Evolutionary conservation across 2,113 vertebrate genomes (phyloP), one percentile per base, ranked within the genome.

Genomic region (Cervus canadensis): DNA sequence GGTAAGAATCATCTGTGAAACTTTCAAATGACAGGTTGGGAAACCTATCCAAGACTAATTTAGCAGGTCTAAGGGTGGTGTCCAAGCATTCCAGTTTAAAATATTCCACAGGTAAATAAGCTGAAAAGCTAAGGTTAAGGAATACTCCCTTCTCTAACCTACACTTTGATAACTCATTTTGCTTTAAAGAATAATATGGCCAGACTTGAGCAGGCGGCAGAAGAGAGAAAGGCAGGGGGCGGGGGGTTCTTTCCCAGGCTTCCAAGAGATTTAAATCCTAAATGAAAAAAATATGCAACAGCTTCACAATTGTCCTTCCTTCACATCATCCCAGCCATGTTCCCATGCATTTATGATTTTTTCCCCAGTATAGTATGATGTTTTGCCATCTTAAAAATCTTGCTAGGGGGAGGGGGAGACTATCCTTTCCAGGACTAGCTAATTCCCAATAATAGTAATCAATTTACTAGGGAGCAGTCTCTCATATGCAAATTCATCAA

Each of bases 371-470:
- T 45, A 25, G 19, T 87, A 76, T 43, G 33, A 40, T n/a, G 67
- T 71, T 92, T 36, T 87, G 71, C 64, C 33, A 89, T 89, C 26
- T 62, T 92, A 60, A 96, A 94, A 95, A 85, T 71, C 79, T 83
- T 89, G 43, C n/a, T 84, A 67, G 64, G 33, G 33, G 56, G 56
- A 14, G 8, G n/a, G 8, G 56, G 1, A 26, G 23, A 89, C 25
- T 48, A 15, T 30, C 40, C 48, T 52, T 74, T 36, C 50, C 89
- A 90, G 52, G 40, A 17, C 21, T 81, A 85, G 60, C 43, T 94
- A 89, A 94, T 87, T 79, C 28, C 92, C 83, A 52, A 52, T 26
- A 25, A 82, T 0, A 54, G 26, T 30, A 30, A 59, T 71, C 62
- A 87, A 48, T 36, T 86, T 60, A 45, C 43, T 84, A 36, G 76